phyloP scores from a whole-genome alignment of 2,888 invertebrate genomes.

The Hesperia comma region DNA sequence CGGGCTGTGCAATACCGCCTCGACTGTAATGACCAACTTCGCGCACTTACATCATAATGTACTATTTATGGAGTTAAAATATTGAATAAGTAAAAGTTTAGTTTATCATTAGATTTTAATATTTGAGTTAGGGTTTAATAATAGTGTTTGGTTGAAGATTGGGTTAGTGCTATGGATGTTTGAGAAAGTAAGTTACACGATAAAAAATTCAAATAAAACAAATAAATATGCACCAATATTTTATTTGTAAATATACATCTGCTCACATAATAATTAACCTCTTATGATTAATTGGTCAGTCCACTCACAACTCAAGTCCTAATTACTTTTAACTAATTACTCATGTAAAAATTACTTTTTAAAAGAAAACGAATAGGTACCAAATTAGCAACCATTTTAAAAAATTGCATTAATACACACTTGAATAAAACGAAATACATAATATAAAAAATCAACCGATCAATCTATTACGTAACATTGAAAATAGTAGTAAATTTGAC shows the following conservation, averaged over 20 bases:
- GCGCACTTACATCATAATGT: too few relatives aligned
- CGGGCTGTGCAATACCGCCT: too few relatives aligned
- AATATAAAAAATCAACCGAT: not conserved
- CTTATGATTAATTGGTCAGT: slow-evolving; percentile 67
- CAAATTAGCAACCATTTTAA: slow-evolving; percentile 16
- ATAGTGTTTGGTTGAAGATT: too few relatives aligned
- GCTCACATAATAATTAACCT: slow-evolving; percentile 49
- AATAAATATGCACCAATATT: slow-evolving; percentile 39
- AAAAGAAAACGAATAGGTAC: slow-evolving; percentile 2
- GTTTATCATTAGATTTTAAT: too few relatives aligned
- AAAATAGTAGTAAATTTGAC: too few relatives aligned
- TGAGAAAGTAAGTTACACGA: too few relatives aligned
- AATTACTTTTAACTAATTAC: slow-evolving; percentile 21
- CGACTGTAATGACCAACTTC: too few relatives aligned
- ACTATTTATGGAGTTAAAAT: too few relatives aligned
- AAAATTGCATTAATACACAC: slow-evolving; percentile 12
- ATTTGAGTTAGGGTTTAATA: too few relatives aligned
- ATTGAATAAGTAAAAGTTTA: too few relatives aligned
- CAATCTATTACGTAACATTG: too few relatives aligned
- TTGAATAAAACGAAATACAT: not conserved
- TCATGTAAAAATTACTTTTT: not conserved
- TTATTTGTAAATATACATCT: slow-evolving; percentile 50
- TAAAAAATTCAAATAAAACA: slow-evolving; percentile 27
- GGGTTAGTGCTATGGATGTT: too few relatives aligned
- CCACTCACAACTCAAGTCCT: slow-evolving; percentile 43